Evolutionary conservation across 2,113 vertebrate species (phyloP).

Genomic region (Piprites chloris): DNA sequence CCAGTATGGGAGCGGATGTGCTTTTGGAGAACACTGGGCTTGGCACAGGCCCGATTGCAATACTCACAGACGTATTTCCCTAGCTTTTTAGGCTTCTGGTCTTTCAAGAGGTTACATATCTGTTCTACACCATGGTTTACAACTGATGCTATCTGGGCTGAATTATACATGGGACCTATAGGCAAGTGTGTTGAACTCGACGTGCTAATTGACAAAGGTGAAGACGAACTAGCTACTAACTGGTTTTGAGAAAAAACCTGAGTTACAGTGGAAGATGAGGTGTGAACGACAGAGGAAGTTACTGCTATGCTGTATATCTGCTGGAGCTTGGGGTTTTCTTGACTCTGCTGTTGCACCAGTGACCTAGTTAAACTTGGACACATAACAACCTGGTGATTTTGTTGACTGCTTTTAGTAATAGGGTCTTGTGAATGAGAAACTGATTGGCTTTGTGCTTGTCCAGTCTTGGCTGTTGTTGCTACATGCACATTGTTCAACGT

Average conservation of each 20-base stretch:
- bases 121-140: conserved; percentile 86
- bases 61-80: conserved; percentile 97
- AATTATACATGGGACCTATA: conserved; percentile 83
- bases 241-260: conserved; percentile 86
- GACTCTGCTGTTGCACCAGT: conserved; percentile 66
- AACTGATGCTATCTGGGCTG: conserved; percentile 83
- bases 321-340: conserved; percentile 79
- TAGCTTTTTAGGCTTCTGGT: conserved; percentile 96
- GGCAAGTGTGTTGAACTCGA: conserved; percentile 84
- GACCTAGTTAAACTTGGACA: conserved; percentile 73
- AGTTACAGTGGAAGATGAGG: conserved; percentile 79
- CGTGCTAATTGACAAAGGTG: conserved; percentile 81
- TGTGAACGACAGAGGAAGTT: conserved; percentile 74
- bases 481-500: conserved; percentile 68
- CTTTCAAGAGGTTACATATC: conserved; percentile 86
- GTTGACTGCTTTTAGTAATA: conserved; percentile 53
- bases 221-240: conserved; percentile 81
- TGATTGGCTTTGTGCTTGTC: conserved; percentile 68
- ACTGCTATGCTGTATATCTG: conserved; percentile 81
- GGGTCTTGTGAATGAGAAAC: conserved; percentile 61
- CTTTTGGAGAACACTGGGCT: conserved; percentile 96
- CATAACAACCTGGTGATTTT: conserved; percentile 64
- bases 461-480: conserved; percentile 60
- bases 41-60: conserved; percentile 92
- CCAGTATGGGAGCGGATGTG: conserved; percentile 98